Evolutionary conservation across 2,888 invertebrate genomes (phyloP), one percentile per base, ranked within the genome.

Genomic region (Arrhopalites spinosus): DNA sequence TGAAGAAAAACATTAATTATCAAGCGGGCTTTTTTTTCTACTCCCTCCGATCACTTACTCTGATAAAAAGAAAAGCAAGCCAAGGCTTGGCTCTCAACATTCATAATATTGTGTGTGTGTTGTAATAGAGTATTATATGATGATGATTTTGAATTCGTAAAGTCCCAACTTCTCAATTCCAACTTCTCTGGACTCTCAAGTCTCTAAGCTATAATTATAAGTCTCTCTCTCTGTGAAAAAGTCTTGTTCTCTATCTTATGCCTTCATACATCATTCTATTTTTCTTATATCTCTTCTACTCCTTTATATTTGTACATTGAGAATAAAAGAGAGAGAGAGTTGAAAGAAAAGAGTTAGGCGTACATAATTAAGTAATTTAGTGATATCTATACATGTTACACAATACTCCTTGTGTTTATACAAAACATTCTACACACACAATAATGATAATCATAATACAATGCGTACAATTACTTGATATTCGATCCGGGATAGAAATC

Each of bases 1-100:
- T 69, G 73, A 72, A 75, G 75, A 77, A 77, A 77, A 77, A 77
- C 75, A 77, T 77, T 77, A 77, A 77, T 77, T 77, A 77, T 77
- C 69, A 75, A 68, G 56, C 43, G 23, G 45, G 66, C 11, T 45
- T 43, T 67, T n/a, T 30, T 75, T 75, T 74, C 73, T 75, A 63
- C 50, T 20, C 66, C 61, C 71, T 68, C 64, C 68, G 77, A 77
- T 77, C 77, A 67, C 63, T 77, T 77, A 74, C 77, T 68, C 50
- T 61, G 77, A 77, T 77, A 77, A 77, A 77, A 77, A 74, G 25
- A 30, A 50, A 29, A 25, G 59, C 36, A 59, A 25, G 59, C 27
- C 53, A 53, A 53, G 53, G 7, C 53, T 53, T 20, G 36, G 5
- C 36, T 36, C 36, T 36, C 36, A n/a, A 56, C 23, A n/a, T 20